A percentile compares a stretch with the other conserved stretches of the same genome.
Conservation (phyloP, 2,113 vertebrate genomes). For the western clawed frog (Xenopus tropicalis) region DNA sequence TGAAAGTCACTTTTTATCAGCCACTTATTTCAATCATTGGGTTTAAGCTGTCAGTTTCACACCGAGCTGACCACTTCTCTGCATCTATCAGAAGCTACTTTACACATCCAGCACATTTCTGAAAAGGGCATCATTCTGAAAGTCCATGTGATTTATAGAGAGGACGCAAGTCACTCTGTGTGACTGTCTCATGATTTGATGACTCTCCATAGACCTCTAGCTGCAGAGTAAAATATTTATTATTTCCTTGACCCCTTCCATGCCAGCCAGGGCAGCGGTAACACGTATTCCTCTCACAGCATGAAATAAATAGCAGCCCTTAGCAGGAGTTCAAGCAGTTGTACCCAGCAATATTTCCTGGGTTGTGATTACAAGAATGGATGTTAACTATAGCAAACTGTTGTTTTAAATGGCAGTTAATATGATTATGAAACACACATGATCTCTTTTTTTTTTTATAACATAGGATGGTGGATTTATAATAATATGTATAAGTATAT, state of each 20-base stretch:
- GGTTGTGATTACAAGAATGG: background rate
- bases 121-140: constrained; percentile 1
- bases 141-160: constrained; percentile 11
- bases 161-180: constrained; percentile 14
- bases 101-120: constrained; percentile 8
- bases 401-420: no score
- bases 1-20: constrained; percentile 37
- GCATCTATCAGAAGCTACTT: constrained; percentile 25
- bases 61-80: background rate
- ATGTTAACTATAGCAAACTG: no score
- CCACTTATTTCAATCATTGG: constrained; percentile 32
- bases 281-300: background rate
- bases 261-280: background rate
- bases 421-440: no score
- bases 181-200: constrained; percentile 12
- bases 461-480: no score
- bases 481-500: no score
- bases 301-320: background rate
- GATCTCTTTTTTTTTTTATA: no score
- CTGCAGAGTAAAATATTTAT: background rate
- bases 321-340: background rate
- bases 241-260: constrained; percentile 14
- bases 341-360: background rate
- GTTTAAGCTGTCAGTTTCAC: constrained; percentile 3
- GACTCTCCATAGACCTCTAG: constrained; percentile 27